Conservation (phyloP, 2,113 vertebrate genomes). For the Peromyscus leucopus region DNA sequence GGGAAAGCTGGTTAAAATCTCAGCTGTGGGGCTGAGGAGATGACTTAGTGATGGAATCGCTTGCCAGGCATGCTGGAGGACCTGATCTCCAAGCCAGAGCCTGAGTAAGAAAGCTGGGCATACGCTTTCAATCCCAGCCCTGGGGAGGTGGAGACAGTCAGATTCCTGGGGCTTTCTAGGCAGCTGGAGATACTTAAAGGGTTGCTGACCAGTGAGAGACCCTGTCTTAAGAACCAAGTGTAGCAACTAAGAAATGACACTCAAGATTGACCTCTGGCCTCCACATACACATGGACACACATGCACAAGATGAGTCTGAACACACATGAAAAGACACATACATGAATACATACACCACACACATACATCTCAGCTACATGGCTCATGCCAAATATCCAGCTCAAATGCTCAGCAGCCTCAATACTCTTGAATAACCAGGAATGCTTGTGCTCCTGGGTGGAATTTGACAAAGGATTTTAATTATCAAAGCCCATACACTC, state of each 20-base stretch:
- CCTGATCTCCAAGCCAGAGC: neutral
- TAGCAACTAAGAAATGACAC: neutral
- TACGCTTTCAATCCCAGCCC: neutral
- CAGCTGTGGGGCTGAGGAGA: neutral
- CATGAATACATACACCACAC: neutral
- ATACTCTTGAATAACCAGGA: neutral
- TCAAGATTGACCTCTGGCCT: neutral
- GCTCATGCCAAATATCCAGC: neutral
- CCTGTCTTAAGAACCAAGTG: neutral
- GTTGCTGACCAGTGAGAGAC: neutral
- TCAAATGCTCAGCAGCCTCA: neutral
- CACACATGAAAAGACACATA: too few relatives aligned
- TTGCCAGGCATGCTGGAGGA: neutral
- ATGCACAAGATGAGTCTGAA: too few relatives aligned
- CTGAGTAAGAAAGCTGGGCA: neutral
- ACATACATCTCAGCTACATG: neutral
- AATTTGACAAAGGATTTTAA: neutral
- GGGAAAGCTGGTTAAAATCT: neutral
- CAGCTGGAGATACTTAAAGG: neutral
- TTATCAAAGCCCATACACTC: neutral
- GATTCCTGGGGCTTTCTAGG: neutral
- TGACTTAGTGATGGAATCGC: neutral
- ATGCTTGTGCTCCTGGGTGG: too few relatives aligned
- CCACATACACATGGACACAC: neutral
- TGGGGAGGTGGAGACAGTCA: neutral